These are phyloP conservation scores for Drosophila jambulina DNA, from an alignment of 1,140 invertebrate genomes.

Conservation along the genomic window DNA sequence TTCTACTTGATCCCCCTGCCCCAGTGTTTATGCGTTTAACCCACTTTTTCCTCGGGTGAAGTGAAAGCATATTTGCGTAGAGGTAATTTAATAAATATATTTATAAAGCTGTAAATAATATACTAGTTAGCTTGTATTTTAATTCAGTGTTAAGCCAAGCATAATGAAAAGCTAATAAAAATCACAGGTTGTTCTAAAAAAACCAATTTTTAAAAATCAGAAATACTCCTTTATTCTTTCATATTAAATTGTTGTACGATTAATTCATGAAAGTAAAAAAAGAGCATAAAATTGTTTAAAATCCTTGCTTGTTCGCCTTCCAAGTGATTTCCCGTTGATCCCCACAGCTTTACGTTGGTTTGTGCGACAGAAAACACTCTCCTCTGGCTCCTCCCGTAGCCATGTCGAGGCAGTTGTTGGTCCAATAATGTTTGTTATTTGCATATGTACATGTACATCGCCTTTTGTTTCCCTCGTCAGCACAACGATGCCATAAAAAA, in stretches of 20 bases:
- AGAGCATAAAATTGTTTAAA: background rate
- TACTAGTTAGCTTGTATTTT: background rate
- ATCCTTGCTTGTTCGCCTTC: background rate
- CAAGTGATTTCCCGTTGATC: constrained; percentile 8
- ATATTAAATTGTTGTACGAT: too few species aligned
- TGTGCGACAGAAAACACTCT: background rate
- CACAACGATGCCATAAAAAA: constrained; percentile 54
- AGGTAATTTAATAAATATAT: background rate
- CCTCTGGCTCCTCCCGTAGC: background rate
- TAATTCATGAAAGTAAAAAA: too few species aligned
- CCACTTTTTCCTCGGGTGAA: background rate
- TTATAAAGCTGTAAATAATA: background rate
- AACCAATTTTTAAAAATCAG: background rate
- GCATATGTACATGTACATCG: constrained; percentile 45
- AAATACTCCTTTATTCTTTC: too few species aligned
- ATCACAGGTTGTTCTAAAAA: rapidly evolving
- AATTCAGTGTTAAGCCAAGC: background rate
- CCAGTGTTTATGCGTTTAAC: constrained; percentile 7
- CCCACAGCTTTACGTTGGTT: background rate
- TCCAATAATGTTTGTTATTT: constrained; percentile 53
- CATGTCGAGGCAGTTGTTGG: constrained; percentile 22
- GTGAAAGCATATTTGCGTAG: background rate
- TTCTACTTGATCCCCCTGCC: background rate
- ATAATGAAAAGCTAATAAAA: too few species aligned
- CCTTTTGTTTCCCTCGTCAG: constrained; percentile 53